Base-by-base conservation (phyloP, 2,888 invertebrate species). In the Synergus gifuensis region DNA sequence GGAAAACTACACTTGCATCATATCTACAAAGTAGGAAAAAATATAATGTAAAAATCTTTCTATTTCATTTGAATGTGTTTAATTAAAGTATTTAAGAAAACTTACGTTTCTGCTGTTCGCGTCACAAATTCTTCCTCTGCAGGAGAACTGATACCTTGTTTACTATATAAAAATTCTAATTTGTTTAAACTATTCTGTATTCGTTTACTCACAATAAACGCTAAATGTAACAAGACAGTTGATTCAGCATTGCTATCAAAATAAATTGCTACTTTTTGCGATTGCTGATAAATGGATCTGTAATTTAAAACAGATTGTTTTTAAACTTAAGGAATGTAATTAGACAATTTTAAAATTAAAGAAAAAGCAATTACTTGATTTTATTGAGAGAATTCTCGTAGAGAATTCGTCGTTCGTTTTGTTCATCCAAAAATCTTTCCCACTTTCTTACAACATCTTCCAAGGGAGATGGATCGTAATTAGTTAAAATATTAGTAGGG, bases 211-310 rank as follows among this genome's bases (percentile, higher is more conserved):
- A 76, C 85, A 54, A 88, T 78, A 18, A 88, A 86, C 36, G 85
- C 88, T 4, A 91, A 82, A 76, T 90, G 89, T 44, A 88, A 46
- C 16, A 89, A 60, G 9, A 87, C 81, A 2, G 85, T 81, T 0
- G 90, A 88, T 79, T 88, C 88, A 8, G 85, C 77, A 64, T 82
- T 85, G 11, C 86, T 87, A 64, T 90, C 88, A 46, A 89, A 83
- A 78, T 82, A 85, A 79, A 90, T 82, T 49, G 82, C 79, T 7
- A 87, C 84, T n/a, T 83, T 81, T 16, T 84, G 79, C 0, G 85
- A 63, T 78, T 83, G 81, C 40, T 60, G 16, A 60, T 84, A 87
- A 66, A 84, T 78, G 42, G 82, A 69, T 77, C 86, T 86, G 77
- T 83, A 82, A 64, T 62, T 67, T 22, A 46, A 69, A 58, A 76